These are phyloP conservation scores for Apocrypta bakeri DNA, from an alignment of 1,140 invertebrate genomes.

Conservation along the genomic window DNA sequence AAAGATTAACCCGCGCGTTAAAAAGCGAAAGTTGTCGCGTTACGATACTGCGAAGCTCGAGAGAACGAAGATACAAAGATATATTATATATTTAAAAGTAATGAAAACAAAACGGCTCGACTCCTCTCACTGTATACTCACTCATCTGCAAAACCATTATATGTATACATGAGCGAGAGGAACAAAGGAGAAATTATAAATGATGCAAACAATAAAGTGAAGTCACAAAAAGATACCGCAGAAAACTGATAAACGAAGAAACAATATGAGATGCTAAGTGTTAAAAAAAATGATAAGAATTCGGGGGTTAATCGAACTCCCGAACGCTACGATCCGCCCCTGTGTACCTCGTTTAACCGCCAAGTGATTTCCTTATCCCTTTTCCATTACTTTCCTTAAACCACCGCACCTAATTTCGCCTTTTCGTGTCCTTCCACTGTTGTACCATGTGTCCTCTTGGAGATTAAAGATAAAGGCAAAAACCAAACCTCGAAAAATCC, in stretches of 20 bases:
- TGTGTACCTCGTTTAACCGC: constrained; percentile 26
- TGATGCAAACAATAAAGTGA: constrained; percentile 4
- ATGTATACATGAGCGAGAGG: not conserved
- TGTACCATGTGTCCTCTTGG: not conserved
- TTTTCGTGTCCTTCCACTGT: constrained; percentile 9
- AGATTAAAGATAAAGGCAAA: constrained; percentile 25
- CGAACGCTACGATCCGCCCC: constrained; percentile 24
- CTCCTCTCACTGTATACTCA: constrained; percentile 10
- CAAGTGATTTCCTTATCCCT: constrained; percentile 10
- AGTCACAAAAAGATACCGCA: constrained; percentile 6
- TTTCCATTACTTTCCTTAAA: not conserved
- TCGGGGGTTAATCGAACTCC: not conserved
- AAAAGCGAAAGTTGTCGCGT: constrained; percentile 28
- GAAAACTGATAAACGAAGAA: constrained; percentile 22
- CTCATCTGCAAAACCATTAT: not conserved
- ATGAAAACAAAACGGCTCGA: constrained; percentile 25
- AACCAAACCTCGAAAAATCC: constrained; percentile 25
- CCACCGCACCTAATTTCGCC: not conserved
- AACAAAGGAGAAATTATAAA: constrained; percentile 22
- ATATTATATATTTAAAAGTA: constrained; percentile 16
- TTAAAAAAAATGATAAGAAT: not conserved
- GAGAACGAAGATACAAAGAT: constrained; percentile 17
- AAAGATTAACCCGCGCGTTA: constrained; percentile 24
- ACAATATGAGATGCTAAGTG: constrained; percentile 12
- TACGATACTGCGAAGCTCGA: not conserved